Percentiles rank a stretch among this genome's conserved stretches.
Conservation (phyloP, 2,113 vertebrate species). For the Sphyrna mokarran region DNA sequence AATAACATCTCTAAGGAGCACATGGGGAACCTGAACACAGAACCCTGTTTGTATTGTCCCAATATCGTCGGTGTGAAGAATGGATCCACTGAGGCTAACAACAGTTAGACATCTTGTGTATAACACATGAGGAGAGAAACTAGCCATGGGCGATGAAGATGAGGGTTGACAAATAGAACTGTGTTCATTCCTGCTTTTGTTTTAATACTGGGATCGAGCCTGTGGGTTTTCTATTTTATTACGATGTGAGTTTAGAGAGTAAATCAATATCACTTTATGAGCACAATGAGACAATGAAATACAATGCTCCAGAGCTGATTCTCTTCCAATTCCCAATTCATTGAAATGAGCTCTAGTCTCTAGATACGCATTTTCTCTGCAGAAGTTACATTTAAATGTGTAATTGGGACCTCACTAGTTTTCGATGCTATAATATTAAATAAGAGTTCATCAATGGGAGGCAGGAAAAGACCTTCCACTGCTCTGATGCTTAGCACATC, state of each 20-base stretch:
- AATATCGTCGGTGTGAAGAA: neutral
- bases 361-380: neutral
- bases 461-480: neutral
- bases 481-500: neutral
- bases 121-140: neutral
- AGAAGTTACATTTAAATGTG: neutral
- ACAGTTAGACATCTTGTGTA: neutral
- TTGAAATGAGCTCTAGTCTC: neutral
- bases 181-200: neutral
- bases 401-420: neutral
- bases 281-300: neutral
- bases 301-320: neutral
- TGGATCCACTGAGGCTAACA: neutral
- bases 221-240: neutral
- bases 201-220: neutral
- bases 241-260: neutral
- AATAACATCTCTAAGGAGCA: neutral
- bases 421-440: neutral
- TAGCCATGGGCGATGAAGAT: neutral
- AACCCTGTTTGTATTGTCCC: neutral
- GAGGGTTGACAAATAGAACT: neutral
- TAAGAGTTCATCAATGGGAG: neutral
- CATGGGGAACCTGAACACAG: neutral
- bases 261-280: neutral
- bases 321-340: neutral